Evolutionary conservation across 1,140 invertebrate species (phyloP).

Genomic region (Calephelis nemesis): DNA sequence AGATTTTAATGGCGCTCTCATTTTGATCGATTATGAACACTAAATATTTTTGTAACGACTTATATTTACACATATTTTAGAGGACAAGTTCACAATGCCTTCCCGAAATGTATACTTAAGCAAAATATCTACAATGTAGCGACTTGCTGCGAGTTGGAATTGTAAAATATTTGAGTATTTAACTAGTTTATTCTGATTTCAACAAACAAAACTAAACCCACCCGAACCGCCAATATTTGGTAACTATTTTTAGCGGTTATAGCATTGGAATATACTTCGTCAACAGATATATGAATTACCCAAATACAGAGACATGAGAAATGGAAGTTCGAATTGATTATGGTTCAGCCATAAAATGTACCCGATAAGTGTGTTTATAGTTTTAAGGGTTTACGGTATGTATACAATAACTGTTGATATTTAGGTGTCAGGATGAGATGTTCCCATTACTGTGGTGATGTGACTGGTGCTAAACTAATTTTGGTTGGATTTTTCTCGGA

Average conservation of each 20-base stretch:
- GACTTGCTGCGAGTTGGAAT: background rate
- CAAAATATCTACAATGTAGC: slow-evolving; percentile 3
- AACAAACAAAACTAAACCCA: slow-evolving; percentile 4
- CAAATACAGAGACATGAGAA: slow-evolving; percentile 8
- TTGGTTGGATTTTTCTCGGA: too few relatives aligned
- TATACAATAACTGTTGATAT: too few relatives aligned
- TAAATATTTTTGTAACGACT: too few relatives aligned
- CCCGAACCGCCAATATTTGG: slow-evolving; percentile 8
- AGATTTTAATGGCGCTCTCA: too few relatives aligned
- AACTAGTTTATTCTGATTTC: slow-evolving; percentile 6
- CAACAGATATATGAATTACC: slow-evolving; percentile 8
- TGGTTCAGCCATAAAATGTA: background rate
- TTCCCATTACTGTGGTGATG: too few relatives aligned
- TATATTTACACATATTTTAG: too few relatives aligned
- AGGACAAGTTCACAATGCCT: background rate
- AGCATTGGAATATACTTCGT: slow-evolving; percentile 4
- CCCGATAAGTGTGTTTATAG: background rate
- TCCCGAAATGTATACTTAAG: background rate
- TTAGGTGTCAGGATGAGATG: too few relatives aligned
- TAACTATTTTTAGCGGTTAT: slow-evolving; percentile 18
- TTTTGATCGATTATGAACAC: too few relatives aligned
- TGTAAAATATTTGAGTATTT: slow-evolving; percentile 16
- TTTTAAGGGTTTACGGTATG: background rate
- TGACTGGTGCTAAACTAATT: too few relatives aligned
- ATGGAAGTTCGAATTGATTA: background rate